phyloP scores from a whole-genome alignment of 2,113 vertebrate genomes.

The Zapornia atra region DNA sequence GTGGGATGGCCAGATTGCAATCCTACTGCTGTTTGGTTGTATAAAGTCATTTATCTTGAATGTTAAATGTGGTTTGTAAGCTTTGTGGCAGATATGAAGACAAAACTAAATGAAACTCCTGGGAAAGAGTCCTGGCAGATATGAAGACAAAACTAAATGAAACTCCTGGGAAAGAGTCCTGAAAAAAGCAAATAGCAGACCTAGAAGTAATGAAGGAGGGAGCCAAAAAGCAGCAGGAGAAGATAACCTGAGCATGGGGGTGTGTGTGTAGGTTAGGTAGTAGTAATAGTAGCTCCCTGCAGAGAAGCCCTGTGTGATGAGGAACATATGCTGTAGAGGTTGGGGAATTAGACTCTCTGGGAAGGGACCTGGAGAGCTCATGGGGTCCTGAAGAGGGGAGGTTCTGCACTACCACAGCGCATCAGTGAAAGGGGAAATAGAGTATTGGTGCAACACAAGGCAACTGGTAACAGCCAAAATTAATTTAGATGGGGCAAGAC shows the following conservation, averaged over 20 bases:
- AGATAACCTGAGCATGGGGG: background rate
- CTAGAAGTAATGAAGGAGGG: background rate
- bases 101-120: background rate
- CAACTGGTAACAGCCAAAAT: no score
- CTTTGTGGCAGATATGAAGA: background rate
- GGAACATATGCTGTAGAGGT: background rate
- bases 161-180: background rate
- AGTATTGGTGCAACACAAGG: no score
- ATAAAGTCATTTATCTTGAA: background rate
- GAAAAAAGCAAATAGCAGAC: background rate
- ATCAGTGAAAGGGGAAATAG: background rate
- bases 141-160: background rate
- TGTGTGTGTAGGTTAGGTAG: background rate
- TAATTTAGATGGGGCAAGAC: background rate
- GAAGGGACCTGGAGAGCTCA: no score
- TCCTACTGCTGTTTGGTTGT: background rate
- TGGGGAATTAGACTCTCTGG: background rate
- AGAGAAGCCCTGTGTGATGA: background rate
- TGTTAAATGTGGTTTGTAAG: background rate
- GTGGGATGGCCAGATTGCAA: background rate
- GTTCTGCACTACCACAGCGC: no score
- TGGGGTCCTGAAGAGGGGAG: background rate
- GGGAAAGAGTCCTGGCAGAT: background rate
- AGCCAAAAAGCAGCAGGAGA: background rate
- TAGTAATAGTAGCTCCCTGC: background rate